phyloP scores from a whole-genome alignment of 1,140 invertebrate genomes.

The Chrysoperla carnea region DNA sequence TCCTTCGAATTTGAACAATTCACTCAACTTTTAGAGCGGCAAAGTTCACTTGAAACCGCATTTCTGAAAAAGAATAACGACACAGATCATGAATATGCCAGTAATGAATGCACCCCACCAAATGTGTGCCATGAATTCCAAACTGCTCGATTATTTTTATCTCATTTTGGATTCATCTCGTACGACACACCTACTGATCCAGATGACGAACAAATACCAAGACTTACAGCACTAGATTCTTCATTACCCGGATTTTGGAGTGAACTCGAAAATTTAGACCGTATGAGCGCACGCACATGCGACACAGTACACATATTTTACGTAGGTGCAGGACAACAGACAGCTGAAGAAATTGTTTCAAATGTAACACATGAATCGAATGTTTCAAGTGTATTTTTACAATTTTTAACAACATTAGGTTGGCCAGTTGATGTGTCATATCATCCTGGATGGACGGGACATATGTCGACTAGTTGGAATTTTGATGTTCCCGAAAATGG shows the following conservation, averaged over 20 bases:
- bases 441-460: conserved; percentile 84
- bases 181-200: conserved; percentile 37
- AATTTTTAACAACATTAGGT: conserved; percentile 67
- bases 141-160: conserved; percentile 81
- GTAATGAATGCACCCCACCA: conserved; percentile 46
- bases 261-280: conserved; percentile 62
- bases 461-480: conserved; percentile 63
- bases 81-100: conserved; percentile 20
- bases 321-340: conserved; percentile 67
- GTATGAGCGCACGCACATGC: conserved; percentile 63
- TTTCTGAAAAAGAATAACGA: conserved; percentile 14
- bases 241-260: conserved; percentile 47
- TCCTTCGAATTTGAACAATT: conserved; percentile 32
- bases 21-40: conserved; percentile 27
- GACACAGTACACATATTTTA: conserved; percentile 95
- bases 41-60: conserved; percentile 23
- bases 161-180: conserved; percentile 83
- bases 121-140: conserved; percentile 78
- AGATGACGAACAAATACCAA: conserved; percentile 17
- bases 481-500: conserved; percentile 18
- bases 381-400: conserved; percentile 55
- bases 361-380: conserved; percentile 37
- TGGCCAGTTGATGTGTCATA: conserved; percentile 66
- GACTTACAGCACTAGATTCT: conserved; percentile 64
- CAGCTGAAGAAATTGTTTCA: conserved; percentile 56